phyloP scores from a whole-genome alignment of 2,113 vertebrate species.

The Circaetus cinerascens region DNA sequence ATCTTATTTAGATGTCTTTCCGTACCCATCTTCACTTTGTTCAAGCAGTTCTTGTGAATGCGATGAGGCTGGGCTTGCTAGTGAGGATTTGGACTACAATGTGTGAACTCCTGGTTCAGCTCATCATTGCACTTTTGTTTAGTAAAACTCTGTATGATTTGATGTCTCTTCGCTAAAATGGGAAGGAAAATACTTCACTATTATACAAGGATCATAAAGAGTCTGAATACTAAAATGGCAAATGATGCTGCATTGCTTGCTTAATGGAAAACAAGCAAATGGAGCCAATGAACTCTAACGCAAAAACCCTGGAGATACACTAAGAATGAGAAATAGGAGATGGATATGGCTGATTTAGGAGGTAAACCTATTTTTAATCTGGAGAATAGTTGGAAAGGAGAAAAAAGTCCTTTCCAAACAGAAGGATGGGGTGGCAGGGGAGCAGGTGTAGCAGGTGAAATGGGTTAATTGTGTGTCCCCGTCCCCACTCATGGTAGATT shows the following conservation, averaged over 20 bases:
- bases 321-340: background rate
- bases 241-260: background rate
- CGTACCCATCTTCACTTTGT: fast-evolving
- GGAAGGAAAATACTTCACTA: background rate
- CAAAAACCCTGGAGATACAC: background rate
- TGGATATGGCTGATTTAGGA: background rate
- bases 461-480: background rate
- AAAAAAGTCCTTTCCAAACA: background rate
- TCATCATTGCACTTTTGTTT: background rate
- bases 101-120: background rate
- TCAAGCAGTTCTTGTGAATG: background rate
- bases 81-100: background rate
- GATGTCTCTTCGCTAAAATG: background rate
- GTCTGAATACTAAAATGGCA: background rate
- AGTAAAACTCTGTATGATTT: background rate
- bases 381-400: background rate
- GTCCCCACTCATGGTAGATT: background rate
- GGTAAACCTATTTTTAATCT: background rate
- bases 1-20: background rate
- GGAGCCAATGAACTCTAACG: background rate
- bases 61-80: background rate
- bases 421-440: background rate
- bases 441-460: background rate
- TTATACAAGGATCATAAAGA: background rate
- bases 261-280: background rate